These are phyloP conservation scores for Colistium nudipinnis DNA, from an alignment of 2,113 vertebrate species.

Conservation along the genomic window DNA sequence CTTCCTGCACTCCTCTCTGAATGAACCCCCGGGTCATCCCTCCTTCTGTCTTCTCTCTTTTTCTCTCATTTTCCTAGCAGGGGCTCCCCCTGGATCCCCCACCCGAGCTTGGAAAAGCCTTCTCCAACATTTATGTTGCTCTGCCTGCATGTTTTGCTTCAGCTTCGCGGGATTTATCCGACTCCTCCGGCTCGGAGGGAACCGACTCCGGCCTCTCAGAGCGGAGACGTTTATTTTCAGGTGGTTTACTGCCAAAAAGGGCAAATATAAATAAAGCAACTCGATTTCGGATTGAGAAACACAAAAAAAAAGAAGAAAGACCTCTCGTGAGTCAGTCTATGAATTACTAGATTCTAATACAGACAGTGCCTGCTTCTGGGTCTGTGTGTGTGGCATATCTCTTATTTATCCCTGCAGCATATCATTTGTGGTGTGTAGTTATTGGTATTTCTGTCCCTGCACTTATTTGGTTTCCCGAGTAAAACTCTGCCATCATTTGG, in stretches of 20 bases:
- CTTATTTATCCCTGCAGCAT: background rate
- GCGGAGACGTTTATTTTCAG: slow-evolving; percentile 29
- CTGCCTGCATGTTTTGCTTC: slow-evolving; percentile 26
- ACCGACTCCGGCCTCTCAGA: slow-evolving; percentile 34
- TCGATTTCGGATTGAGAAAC: background rate
- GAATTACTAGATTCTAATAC: slow-evolving; percentile 3
- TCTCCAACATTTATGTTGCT: slow-evolving; percentile 15
- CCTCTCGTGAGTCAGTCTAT: no score
- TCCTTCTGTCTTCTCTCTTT: slow-evolving; percentile 1
- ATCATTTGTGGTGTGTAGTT: background rate
- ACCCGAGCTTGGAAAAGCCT: slow-evolving; percentile 12
- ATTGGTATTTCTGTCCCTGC: background rate
- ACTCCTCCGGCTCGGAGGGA: slow-evolving; percentile 31
- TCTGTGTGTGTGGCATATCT: background rate
- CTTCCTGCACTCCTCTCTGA: slow-evolving; percentile 11
- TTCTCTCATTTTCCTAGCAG: background rate
- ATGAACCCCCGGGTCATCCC: slow-evolving; percentile 19
- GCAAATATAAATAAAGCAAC: slow-evolving; percentile 16
- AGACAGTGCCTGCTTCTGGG: background rate
- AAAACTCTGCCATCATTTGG: background rate
- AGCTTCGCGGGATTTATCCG: slow-evolving; percentile 35
- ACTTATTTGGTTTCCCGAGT: background rate
- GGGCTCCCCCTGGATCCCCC: slow-evolving; percentile 11
- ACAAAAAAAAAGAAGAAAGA: slow-evolving; percentile 5
- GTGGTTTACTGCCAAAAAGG: slow-evolving; percentile 20